Conservation (phyloP, 2,113 vertebrate species). For the Xyrauchen texanus region DNA sequence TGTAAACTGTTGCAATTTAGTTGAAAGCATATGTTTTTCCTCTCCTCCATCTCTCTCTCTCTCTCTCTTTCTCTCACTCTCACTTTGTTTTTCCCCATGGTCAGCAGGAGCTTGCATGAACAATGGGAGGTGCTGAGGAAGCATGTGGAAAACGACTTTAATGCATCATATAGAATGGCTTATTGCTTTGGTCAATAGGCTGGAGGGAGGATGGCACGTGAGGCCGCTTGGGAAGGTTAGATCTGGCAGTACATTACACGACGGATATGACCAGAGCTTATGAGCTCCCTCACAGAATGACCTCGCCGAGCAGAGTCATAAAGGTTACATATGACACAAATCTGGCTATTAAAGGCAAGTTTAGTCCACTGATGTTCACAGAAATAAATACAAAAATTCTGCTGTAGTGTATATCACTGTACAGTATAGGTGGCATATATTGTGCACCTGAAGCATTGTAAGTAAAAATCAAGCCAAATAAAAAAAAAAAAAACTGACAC, state of each 20-base stretch:
- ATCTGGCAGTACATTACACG: conserved; percentile 91
- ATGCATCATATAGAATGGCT: conserved; percentile 99
- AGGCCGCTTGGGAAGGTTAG: conserved; percentile 97
- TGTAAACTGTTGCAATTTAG: conserved; percentile 93
- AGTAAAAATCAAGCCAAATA: too few relatives aligned
- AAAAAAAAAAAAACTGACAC: too few relatives aligned
- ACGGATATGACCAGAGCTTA: conserved; percentile 91
- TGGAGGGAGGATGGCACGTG: conserved; percentile 92
- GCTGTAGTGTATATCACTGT: neutral
- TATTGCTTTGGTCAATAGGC: conserved; percentile 99
- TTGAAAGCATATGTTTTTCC: conserved; percentile 69
- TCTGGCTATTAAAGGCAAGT: conserved; percentile 84
- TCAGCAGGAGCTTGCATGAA: conserved; percentile 98
- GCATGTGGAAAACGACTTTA: conserved; percentile 99
- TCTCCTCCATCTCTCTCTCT: conserved; percentile 52
- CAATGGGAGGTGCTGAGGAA: conserved; percentile 99
- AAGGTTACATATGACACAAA: conserved; percentile 94
- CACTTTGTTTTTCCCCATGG: conserved; percentile 68
- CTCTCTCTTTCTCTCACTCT: conserved; percentile 56
- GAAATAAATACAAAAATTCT: conserved; percentile 67
- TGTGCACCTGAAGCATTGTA: too few relatives aligned
- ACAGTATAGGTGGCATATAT: too few relatives aligned
- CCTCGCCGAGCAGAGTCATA: conserved; percentile 92
- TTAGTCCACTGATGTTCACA: conserved; percentile 80
- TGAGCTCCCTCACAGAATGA: conserved; percentile 93